These are phyloP conservation scores for Ptychodera flava DNA, from an alignment of 35 echinoderm and acorn worm genomes.

Conservation along the genomic window DNA sequence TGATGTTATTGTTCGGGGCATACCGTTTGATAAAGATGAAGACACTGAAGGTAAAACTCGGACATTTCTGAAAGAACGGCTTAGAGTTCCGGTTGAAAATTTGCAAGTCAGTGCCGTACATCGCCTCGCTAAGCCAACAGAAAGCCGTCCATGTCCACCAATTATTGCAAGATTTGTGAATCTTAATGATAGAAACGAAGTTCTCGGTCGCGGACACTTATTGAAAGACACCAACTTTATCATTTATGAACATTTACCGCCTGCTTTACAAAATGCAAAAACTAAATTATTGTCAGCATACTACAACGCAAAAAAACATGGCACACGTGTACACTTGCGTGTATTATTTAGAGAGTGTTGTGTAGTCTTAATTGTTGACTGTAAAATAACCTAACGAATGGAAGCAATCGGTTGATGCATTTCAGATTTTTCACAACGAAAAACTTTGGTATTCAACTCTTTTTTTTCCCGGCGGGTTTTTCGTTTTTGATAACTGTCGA, in stretches of 20 bases:
- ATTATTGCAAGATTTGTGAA: background rate
- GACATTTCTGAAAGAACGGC: background rate
- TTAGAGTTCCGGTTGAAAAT: background rate
- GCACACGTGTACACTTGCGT: background rate
- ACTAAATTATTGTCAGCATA: background rate
- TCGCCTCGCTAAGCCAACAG: background rate
- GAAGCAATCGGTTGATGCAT: no score
- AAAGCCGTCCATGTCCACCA: background rate
- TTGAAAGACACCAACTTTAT: background rate
- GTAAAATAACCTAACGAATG: background rate
- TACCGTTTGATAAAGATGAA: background rate
- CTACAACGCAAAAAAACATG: background rate
- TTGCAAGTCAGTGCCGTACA: background rate
- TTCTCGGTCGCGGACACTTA: background rate
- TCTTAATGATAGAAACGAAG: background rate
- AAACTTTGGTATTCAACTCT: no score
- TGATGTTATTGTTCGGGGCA: background rate
- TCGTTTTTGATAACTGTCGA: no score
- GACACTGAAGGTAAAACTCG: background rate
- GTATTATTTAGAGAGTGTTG: background rate
- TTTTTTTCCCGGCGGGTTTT: no score
- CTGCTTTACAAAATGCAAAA: background rate
- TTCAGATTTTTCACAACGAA: no score
- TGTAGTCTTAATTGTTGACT: background rate
- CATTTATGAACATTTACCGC: background rate